Evolutionary conservation across 2,113 vertebrate species (phyloP).

Genomic region (Phalacrocorax pelagicus): DNA sequence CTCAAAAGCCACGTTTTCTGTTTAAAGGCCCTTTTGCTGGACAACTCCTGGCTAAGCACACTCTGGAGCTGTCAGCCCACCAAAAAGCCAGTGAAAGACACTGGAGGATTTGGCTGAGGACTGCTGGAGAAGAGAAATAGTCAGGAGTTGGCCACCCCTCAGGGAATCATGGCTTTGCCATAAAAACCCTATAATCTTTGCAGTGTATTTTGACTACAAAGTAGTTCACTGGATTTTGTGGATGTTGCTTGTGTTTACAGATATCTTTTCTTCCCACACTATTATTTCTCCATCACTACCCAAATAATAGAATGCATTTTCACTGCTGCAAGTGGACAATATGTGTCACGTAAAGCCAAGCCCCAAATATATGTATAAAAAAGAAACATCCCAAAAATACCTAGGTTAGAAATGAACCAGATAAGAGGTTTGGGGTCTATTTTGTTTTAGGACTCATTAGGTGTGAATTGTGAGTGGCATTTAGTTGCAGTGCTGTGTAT

Average conservation of each 20-base stretch:
- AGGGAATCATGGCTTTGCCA: not conserved
- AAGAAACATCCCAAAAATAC: not conserved
- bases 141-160: not conserved
- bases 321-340: not conserved
- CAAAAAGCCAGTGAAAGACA: not conserved
- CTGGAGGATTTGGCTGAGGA: not conserved
- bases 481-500: rapidly evolving
- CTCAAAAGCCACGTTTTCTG: not conserved
- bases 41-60: not conserved
- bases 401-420: rapidly evolving
- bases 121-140: not conserved
- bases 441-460: not conserved
- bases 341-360: rapidly evolving
- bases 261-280: not conserved
- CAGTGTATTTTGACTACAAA: not conserved
- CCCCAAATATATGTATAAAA: rapidly evolving
- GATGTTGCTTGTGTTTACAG: not conserved
- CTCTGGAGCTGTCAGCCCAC: not conserved
- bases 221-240: not conserved
- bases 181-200: not conserved
- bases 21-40: not conserved
- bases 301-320: not conserved
- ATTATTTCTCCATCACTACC: not conserved
- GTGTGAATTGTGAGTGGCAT: not conserved
- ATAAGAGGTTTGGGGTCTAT: not conserved